These are phyloP conservation scores for Onchidella celtica DNA, from an alignment of 2,888 invertebrate species.

Conservation along the genomic window DNA sequence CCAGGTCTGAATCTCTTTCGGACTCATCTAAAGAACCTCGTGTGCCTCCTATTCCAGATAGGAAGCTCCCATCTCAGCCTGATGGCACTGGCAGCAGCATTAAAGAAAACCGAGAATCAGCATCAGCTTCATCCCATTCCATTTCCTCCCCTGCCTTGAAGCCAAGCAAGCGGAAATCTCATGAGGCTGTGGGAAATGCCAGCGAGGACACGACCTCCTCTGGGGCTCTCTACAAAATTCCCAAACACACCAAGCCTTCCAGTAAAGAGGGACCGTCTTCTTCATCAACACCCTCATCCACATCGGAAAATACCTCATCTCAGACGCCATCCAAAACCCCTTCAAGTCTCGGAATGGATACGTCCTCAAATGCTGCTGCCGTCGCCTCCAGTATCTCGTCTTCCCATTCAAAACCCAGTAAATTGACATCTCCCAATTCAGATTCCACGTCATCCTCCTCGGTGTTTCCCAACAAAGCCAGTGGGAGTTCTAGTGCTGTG, in stretches of 20 bases:
- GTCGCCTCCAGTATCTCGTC: neutral
- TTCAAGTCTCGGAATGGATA: neutral
- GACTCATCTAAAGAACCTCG: neutral
- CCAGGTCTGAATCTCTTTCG: neutral
- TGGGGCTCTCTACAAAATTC: conserved; percentile 18
- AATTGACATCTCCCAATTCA: neutral
- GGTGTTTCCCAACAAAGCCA: neutral
- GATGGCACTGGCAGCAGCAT: neutral
- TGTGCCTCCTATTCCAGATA: conserved; percentile 4
- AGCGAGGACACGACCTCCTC: neutral
- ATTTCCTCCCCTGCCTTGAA: neutral
- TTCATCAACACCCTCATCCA: conserved; percentile 10
- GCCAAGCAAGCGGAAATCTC: conserved; percentile 18
- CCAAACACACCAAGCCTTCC: conserved; percentile 10
- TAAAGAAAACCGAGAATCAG: conserved; percentile 3
- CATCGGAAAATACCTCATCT: neutral
- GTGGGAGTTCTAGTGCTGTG: conserved; percentile 22
- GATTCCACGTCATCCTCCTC: neutral
- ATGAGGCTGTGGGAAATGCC: neutral
- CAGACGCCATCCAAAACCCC: neutral
- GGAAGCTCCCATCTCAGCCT: neutral
- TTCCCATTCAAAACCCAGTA: neutral
- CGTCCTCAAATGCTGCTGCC: neutral
- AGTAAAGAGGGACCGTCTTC: conserved; percentile 1
- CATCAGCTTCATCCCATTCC: conserved; percentile 11